Evolutionary conservation across 2,888 invertebrate species (phyloP), one percentile per base, ranked within the genome.

Genomic region (Harmothoe impar): DNA sequence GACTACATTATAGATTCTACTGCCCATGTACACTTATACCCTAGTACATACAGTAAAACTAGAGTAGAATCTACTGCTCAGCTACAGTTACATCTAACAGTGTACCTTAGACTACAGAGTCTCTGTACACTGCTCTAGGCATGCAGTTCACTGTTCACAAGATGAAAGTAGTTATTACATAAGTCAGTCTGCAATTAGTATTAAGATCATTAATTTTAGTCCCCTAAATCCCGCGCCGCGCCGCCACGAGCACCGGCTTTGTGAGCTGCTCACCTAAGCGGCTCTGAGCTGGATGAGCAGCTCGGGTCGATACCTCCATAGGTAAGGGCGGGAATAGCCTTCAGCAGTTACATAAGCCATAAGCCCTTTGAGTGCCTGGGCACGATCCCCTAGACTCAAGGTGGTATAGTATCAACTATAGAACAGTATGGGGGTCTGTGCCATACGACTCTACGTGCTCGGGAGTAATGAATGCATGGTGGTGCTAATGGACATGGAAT

Each of bases 101-200:
- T 10, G 10, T 43, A 10, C 43, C 43, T 43, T 43, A 43, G 43
- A 3, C 43, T 43, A 3, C 10, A 43, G 3, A 43, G 5, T 43
- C 43, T 43, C 43, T 7, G 43, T 43, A 3, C 10, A 43, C 10
- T 43, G 43, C 43, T 10, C 10, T 10, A 43, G 43, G 43, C 43
- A 10, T 43, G 43, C 5, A 43, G 43, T 43, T 43, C 43, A 43
- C 43, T 43, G 43, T 43, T 43, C 43, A 43, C 43, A n/a, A 62
- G 62, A 62, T 62, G 62, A 62, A 62, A 62, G 62, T 3, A 62
- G n/a, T 62, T n/a, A 20, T 62, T 62, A n/a, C 62, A 62, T 62
- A 62, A 62, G 62, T n/a, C 62, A 62, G 62, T 62, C 62, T 62
- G 62, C 62, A 62, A 62, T 62, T 62, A 62, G 3, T 62, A 62